Evolutionary conservation across 1,140 invertebrate genomes (phyloP), one percentile per base, ranked within the genome.

Genomic region (Drosophila micromelanica): DNA sequence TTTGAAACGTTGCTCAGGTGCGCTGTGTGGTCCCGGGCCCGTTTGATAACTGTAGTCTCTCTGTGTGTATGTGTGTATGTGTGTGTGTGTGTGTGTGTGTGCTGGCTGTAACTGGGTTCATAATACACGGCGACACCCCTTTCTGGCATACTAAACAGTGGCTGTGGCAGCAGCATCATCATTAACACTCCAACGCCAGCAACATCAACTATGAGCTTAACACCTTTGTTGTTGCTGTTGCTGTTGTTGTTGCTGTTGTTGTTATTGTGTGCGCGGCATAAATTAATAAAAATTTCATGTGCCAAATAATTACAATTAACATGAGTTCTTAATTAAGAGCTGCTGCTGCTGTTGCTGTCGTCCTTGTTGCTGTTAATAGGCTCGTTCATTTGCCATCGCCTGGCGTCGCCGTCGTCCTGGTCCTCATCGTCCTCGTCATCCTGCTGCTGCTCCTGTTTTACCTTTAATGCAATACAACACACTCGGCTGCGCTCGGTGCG

Each of bases 271-370:
- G 85, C 64, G 76, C 77, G 80, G 80, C 70, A 90, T 90, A 91
- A 91, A 91, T 91, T 91, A 91, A 91, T 91, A 91, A 91, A 91
- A 90, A 87, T 90, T 91, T 90, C 90, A 91, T 91, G 90, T 91
- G 90, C 90, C 90, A 91, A 91, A 91, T 91, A 91, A 91, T 91
- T 91, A 90, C 90, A 90, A 90, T 90, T 91, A 91, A 91, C 90
- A 91, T 91, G 90, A 91, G 90, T 91, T 91, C 90, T 91, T 91
- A 91, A 91, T 91, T 91, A 91, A 91, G 90, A 87, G 90, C 79
- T 77, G 73, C 76, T 56, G 80, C 23, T 69, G 68, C 17, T 77
- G 55, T 15, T 49, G 13, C 8, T 51, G 81, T 87, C 71, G 78
- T 85, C 80, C 80, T 86, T 86, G 81, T 86, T 86, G 82, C 82